A percentile compares a stretch with the other conserved stretches of the same genome.
Conservation (phyloP, 2,888 invertebrate genomes). For the Nemoura dubitans region DNA sequence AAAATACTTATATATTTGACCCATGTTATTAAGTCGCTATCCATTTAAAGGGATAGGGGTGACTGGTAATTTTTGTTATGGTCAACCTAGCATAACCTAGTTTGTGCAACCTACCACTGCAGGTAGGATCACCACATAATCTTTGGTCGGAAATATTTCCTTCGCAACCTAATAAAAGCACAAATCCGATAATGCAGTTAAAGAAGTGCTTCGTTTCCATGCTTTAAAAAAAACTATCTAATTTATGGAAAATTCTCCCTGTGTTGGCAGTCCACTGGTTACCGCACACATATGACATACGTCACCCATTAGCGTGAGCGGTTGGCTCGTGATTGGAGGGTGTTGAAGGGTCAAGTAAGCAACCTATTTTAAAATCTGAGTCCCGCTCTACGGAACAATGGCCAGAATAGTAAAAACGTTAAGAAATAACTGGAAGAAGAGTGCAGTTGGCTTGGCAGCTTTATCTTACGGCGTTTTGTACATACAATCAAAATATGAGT, state of each 20-base stretch:
- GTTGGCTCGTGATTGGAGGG: neutral
- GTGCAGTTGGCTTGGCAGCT: conserved; percentile 28
- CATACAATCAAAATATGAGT: conserved; percentile 74
- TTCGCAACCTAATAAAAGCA: conserved; percentile 1
- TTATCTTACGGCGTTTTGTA: conserved; percentile 38
- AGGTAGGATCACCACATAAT: conserved; percentile 75
- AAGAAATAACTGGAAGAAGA: conserved; percentile 44
- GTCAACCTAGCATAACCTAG: conserved; percentile 48
- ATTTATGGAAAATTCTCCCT: neutral
- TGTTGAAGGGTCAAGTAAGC: no score
- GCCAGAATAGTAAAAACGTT: conserved; percentile 33
- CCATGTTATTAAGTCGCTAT: neutral
- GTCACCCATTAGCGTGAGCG: neutral
- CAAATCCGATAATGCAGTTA: neutral
- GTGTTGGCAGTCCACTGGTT: neutral
- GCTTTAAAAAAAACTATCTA: neutral
- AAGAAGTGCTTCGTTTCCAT: neutral
- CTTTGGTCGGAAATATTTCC: conserved; percentile 70
- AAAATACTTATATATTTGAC: conserved; percentile 34
- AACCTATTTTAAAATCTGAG: neutral
- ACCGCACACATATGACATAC: neutral
- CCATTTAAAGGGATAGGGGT: neutral
- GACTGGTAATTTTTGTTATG: conserved; percentile 41
- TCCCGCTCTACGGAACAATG: neutral
- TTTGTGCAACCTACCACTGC: conserved; percentile 68